Base-by-base conservation (phyloP, 2,888 invertebrate species). In the Mesorhabditis spiculigera region DNA sequence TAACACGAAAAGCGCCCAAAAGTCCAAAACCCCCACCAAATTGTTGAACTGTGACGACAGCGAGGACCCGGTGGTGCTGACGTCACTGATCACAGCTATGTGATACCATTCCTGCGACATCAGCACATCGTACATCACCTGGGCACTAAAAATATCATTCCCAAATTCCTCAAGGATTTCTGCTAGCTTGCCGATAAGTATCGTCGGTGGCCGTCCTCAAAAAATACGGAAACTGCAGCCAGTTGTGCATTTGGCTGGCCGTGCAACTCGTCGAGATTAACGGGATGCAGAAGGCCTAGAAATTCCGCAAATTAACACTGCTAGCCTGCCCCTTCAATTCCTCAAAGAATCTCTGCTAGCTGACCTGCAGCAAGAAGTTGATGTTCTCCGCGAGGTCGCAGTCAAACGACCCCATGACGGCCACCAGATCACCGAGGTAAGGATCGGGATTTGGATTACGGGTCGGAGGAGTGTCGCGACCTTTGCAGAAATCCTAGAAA, bases 201-300 rank as follows among this genome's bases (percentile, higher is more conserved):
- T 50, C 58, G 3, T 50, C 58, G n/a, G 58, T 13, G n/a, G 58
- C 58, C 58, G 58, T 50, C n/a, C 58, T 1, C 58, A n/a, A 10
- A n/a, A 50, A 50, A 3, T 13, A 50, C 58, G 58, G 58, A 50
- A 50, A 50, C 8, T n/a, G 8, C 58, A 13, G 10, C 58, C n/a
- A 13, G 3, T 50, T 50, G 58, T 50, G 10, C 10, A 50, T 10
- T 3, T 50, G 58, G n/a, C 58, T 50, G 10, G 58, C 58, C 10
- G 58, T 50, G 58, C 58, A 50, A 10, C 8, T 13, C 58, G 58
- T 13, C 10, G 58, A 50, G n/a, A 50, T 50, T n/a, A 50, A 10
- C 58, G 58, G 58, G 58, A 50, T 50, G 58, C 58, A 50, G 58
- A 50, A 50, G n/a, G 58, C 58, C 58, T 50, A n/a, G 58, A n/a